Evolutionary conservation across 2,888 invertebrate species (phyloP).

Genomic region (Blastobasis adustella): DNA sequence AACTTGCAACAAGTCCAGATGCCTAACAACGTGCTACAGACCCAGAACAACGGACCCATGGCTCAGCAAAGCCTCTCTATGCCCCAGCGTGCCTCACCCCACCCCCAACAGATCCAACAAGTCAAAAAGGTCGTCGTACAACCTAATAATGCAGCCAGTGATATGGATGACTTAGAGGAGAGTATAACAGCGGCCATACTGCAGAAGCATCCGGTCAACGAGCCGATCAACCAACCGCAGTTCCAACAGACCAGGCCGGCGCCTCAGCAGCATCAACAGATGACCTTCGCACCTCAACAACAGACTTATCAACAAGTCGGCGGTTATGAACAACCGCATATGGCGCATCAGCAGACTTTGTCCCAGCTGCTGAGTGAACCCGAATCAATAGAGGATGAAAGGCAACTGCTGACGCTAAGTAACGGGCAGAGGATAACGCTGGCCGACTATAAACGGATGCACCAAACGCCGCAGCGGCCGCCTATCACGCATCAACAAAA

Average conservation of each 20-base stretch:
- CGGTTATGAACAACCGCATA: conserved; percentile 38
- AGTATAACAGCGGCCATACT: conserved; percentile 71
- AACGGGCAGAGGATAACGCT: conserved; percentile 62
- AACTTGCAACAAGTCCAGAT: conserved; percentile 26
- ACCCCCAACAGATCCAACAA: conserved; percentile 21
- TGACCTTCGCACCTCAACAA: conserved; percentile 41
- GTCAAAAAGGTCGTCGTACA: conserved; percentile 59
- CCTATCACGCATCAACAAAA: conserved; percentile 27
- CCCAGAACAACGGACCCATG: conserved; percentile 45
- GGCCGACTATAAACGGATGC: conserved; percentile 61
- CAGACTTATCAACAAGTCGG: conserved; percentile 34
- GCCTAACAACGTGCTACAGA: conserved; percentile 33
- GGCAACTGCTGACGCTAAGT: conserved; percentile 50
- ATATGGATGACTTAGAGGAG: conserved; percentile 70
- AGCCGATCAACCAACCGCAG: conserved; percentile 34
- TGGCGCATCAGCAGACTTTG: conserved; percentile 40
- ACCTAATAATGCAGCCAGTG: conserved; percentile 56
- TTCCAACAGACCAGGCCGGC: conserved; percentile 31
- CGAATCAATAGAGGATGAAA: conserved; percentile 52
- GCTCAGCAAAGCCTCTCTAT: conserved; percentile 38
- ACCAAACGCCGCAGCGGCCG: conserved; percentile 47
- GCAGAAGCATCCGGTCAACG: conserved; percentile 48
- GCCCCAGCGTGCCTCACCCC: conserved; percentile 41
- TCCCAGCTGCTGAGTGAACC: conserved; percentile 51
- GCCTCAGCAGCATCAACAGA: conserved; percentile 28